Evolutionary conservation across 2,797 vertebrate genomes (phyloP).

Genomic region (Triplophysa yarkandensis): DNA sequence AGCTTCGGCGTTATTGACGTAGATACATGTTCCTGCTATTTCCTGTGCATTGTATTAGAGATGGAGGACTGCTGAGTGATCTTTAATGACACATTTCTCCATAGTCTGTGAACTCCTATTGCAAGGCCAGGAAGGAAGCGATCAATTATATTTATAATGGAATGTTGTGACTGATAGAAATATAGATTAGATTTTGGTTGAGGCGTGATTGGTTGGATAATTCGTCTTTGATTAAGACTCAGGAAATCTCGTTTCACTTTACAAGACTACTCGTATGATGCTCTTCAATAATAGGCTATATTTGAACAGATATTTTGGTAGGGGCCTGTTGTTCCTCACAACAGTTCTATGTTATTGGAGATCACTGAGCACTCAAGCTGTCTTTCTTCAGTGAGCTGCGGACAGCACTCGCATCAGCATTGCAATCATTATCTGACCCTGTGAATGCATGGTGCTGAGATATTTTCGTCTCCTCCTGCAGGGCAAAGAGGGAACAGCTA

Average conservation of each 20-base stretch:
- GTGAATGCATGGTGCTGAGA: slow-evolving; percentile 29
- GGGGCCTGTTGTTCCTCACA: not conserved
- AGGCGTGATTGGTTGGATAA: no score
- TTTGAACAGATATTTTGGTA: not conserved
- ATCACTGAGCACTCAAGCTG: slow-evolving; percentile 35
- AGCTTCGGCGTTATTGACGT: slow-evolving; percentile 44
- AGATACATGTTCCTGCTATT: slow-evolving; percentile 31
- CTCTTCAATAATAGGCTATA: slow-evolving; percentile 10
- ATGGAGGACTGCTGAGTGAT: slow-evolving; percentile 25
- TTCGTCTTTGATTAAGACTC: no score
- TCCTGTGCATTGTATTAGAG: slow-evolving; percentile 34
- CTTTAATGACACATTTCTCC: slow-evolving; percentile 31
- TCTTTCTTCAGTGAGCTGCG: slow-evolving; percentile 44
- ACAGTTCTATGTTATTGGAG: slow-evolving; percentile 35
- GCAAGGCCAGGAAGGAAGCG: slow-evolving; percentile 10
- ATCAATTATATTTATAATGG: slow-evolving; percentile 26
- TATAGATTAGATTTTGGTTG: not conserved
- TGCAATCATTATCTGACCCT: slow-evolving; percentile 39
- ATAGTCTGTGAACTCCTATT: slow-evolving; percentile 1
- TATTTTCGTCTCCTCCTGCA: slow-evolving; percentile 61
- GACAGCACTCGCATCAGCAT: slow-evolving; percentile 46
- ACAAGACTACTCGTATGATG: not conserved
- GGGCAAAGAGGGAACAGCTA: slow-evolving; percentile 83
- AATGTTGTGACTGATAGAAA: slow-evolving; percentile 19
- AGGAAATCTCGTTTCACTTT: not conserved